Evolutionary conservation across 2,888 invertebrate genomes (phyloP), one percentile per base, ranked within the genome.

Genomic region (Oligia latruncula): DNA sequence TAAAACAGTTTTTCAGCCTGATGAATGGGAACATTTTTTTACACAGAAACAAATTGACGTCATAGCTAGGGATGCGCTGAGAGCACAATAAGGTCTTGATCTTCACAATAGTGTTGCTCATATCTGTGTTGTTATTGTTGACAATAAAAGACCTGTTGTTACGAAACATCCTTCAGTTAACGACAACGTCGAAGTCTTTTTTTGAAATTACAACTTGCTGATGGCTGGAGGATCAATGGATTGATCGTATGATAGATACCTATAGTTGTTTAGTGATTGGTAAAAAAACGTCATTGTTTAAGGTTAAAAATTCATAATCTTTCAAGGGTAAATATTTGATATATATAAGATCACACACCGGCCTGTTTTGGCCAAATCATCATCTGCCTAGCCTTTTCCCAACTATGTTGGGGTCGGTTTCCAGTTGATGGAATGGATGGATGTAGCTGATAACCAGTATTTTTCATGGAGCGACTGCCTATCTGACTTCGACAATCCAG

Each of bases 41-140:
- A 40, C 71, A 40, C 11, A n/a, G 40, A 60, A 60, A 60, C 11
- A 76, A 46, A 29, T n/a, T 74, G 13, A 71, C 73, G 73, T 77
- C 62, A 84, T 40, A 60, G 23, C 46, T 75, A 66, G 73, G 5
- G 75, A 82, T 77, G 71, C 46, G 55, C 40, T 65, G 46, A 71
- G 52, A 80, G 40, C 20, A 82, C 55, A 83, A 79, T 72, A 60
- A 64, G 68, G 15, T 78, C 64, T 79, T 66, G 43, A 74, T 80
- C 62, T 77, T 70, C 20, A 83, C 76, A 85, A 86, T 77, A 86
- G 60, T 80, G 81, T 86, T 86, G 70, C 70, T 76, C 80, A 83
- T 83, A 81, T 60, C 72, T 75, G 62, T 40, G 17, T 66, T 80
- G 72, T 80, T 77, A 67, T 64, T 83, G 80, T 85, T 80, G 73